Evolutionary conservation across 2,797 vertebrate species (phyloP).

Genomic region (Anabas testudineus): DNA sequence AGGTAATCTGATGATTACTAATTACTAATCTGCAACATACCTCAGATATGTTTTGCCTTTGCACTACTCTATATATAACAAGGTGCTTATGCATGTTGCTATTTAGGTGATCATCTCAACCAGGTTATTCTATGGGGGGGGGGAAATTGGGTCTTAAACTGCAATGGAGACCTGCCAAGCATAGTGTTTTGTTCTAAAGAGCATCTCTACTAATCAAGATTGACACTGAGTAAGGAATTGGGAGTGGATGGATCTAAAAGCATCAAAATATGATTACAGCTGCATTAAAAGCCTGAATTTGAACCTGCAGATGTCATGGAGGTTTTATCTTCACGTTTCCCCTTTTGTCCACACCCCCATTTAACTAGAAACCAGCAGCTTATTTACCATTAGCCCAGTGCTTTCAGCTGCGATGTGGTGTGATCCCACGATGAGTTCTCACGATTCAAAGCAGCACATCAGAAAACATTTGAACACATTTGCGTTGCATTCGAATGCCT

Average conservation of each 20-base stretch:
- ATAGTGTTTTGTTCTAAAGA: slow-evolving; percentile 16
- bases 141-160: slow-evolving; percentile 6
- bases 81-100: background rate
- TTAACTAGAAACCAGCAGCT: slow-evolving; percentile 18
- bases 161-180: slow-evolving; percentile 22
- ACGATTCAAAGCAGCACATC: slow-evolving; percentile 10
- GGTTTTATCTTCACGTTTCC: slow-evolving; percentile 29
- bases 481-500: slow-evolving; percentile 16
- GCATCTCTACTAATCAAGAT: slow-evolving; percentile 28
- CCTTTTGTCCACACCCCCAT: slow-evolving; percentile 1
- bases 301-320: slow-evolving; percentile 29
- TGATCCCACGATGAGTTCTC: background rate
- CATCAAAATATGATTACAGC: slow-evolving; percentile 46
- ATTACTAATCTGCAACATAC: slow-evolving; percentile 3
- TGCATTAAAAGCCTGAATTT: slow-evolving; percentile 39
- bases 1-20: background rate
- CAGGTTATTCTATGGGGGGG: background rate
- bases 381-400: slow-evolving; percentile 23
- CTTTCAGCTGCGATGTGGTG: slow-evolving; percentile 24
- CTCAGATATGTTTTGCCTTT: background rate
- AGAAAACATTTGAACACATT: slow-evolving; percentile 2
- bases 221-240: slow-evolving; percentile 3
- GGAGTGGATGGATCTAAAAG: slow-evolving; percentile 28
- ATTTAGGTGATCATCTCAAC: background rate
- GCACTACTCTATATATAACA: background rate